Conservation (phyloP, 2,797 vertebrate species). For the Bradypus variegatus region DNA sequence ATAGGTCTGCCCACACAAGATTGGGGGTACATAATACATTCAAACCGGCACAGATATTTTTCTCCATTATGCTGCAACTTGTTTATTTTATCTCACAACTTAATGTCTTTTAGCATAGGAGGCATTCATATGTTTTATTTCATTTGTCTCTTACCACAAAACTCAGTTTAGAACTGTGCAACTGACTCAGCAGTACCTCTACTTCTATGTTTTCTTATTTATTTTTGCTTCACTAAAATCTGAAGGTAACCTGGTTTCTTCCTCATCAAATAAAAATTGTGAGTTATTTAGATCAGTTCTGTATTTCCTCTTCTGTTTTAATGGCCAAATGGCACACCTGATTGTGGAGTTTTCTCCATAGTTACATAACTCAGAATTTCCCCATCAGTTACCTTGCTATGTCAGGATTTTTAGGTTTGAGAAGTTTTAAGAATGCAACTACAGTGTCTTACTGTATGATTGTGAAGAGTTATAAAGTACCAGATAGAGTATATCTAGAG, state of each 20-base stretch:
- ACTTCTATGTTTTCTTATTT: neutral
- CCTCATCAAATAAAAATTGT: neutral
- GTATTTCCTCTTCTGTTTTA: neutral
- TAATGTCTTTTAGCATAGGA: neutral
- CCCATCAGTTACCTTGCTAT: neutral
- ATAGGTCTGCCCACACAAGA: too few relatives aligned
- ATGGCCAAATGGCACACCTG: neutral
- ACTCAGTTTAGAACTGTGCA: neutral
- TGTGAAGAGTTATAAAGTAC: neutral
- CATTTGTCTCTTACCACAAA: neutral
- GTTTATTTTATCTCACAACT: neutral
- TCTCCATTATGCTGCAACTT: neutral
- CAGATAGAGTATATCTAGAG: neutral
- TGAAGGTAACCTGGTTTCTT: neutral
- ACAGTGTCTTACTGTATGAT: neutral
- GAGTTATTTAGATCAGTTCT: neutral
- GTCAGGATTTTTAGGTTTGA: neutral
- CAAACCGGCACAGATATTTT: neutral
- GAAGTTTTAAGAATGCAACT: neutral
- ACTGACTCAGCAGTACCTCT: neutral
- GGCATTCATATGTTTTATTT: neutral
- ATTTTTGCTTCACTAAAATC: neutral
- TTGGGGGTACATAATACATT: too few relatives aligned
- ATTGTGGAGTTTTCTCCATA: neutral
- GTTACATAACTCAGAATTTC: slow-evolving; percentile 1